Conservation (phyloP, 92 coral and sea anemone species). For the Siderastrea siderea region DNA sequence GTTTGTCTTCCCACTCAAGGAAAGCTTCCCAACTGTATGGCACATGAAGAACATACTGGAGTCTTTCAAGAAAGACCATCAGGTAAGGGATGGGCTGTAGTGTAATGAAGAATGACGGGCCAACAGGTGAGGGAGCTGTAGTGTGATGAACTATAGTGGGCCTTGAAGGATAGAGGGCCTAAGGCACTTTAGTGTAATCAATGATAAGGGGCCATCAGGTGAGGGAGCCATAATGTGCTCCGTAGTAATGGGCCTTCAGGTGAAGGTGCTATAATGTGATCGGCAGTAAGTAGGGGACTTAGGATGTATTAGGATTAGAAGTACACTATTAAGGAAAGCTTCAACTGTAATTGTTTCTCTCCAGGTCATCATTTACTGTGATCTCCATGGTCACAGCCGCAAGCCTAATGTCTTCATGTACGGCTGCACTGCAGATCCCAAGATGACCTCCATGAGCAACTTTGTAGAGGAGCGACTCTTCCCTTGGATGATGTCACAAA, state of each 20-base stretch:
- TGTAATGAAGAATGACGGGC: background rate
- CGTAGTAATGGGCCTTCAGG: background rate
- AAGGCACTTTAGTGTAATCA: background rate
- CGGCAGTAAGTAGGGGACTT: background rate
- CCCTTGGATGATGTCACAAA: conserved; percentile 99
- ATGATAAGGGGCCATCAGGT: background rate
- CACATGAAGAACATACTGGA: conserved; percentile 92
- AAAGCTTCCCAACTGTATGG: conserved; percentile 93
- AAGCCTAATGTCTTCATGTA: conserved; percentile 99
- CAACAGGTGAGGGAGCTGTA: conserved; percentile 65
- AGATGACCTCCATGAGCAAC: conserved; percentile 79
- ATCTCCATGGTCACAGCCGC: conserved; percentile 98
- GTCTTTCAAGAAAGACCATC: conserved; percentile 88
- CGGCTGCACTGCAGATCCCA: conserved; percentile 95
- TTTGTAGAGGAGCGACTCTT: conserved; percentile 95
- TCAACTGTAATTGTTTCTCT: background rate
- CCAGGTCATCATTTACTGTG: conserved; percentile 98
- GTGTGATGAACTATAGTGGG: background rate
- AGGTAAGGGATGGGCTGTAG: conserved; percentile 56
- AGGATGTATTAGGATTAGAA: background rate
- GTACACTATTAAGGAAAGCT: background rate
- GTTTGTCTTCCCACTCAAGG: conserved; percentile 33
- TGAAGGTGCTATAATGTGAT: background rate
- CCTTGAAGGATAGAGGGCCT: background rate
- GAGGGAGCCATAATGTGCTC: background rate